Evolutionary conservation across 2,797 vertebrate genomes (phyloP), one percentile per base, ranked within the genome.

Genomic region (Poecilia gillii): DNA sequence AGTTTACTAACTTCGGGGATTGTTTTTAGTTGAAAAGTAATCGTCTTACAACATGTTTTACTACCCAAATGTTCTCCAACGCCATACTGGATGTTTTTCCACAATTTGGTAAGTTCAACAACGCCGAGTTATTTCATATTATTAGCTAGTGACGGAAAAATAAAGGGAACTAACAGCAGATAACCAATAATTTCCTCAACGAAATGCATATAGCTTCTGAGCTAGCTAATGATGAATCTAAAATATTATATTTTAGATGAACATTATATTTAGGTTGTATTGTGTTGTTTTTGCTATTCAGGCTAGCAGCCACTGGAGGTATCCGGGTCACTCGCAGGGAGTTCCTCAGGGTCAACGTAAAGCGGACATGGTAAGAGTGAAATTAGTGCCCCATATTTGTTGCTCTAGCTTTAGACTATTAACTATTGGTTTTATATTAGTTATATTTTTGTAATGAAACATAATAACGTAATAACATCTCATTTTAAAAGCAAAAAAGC

Each of bases 301-400:
- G 97, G 97, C 89, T 97, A 86, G 97, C 96, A 12, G 97, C 97
- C 0, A 97, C 97, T 0, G 95, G 95, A 49, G 97, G 95, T 0
- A 92, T 93, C 72, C 94, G 87, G 70, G 76, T 97, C 20, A 89
- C 94, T 53, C 96, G 96, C 73, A 94, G 95, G 1, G 97, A 98
- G n/a, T 94, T 96, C 28, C 88, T 97, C 78, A 96, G 92, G 62
- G 96, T 97, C 72, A 96, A 97, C 14, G 91, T 97, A 9, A 92
- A 90, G 2, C 88, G 80, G 83, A 97, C 96, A 72, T 97, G 97
- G 97, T 97, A 89, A 91, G 92, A 74, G 28, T 57, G 6, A 16
- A 0, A 7, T 36, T 47, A 62, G 25, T 47, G 2, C 16, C 6
- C 18, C 8, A 2, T 55, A 18, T 55, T 55, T 64, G 1, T 31